phyloP scores from a whole-genome alignment of 2,113 vertebrate species.

The Aepyceros melampus region DNA sequence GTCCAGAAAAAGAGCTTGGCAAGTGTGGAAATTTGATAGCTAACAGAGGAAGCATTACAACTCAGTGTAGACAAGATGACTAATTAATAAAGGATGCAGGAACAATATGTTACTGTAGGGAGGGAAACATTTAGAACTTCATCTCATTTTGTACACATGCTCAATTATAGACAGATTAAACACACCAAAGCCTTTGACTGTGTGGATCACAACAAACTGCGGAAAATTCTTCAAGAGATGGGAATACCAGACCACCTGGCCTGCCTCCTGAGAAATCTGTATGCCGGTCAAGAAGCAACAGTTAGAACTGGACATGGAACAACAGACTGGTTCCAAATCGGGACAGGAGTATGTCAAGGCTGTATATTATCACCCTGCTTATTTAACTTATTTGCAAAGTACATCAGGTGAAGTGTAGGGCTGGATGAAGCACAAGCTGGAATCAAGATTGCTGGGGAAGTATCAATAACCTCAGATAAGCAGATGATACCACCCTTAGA shows the following conservation, averaged over 20 bases:
- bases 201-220: not conserved
- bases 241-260: not conserved
- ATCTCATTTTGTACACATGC: not conserved
- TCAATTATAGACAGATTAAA: not conserved
- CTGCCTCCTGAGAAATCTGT: not conserved
- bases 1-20: not conserved
- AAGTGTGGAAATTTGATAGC: not conserved
- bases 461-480: not conserved
- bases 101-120: not conserved
- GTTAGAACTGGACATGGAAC: not conserved
- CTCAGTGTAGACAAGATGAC: not conserved
- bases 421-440: not conserved
- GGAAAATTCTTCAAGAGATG: not conserved
- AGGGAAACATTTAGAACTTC: not conserved
- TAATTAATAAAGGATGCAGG: not conserved
- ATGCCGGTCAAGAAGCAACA: not conserved
- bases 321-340: not conserved
- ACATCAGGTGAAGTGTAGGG: not conserved
- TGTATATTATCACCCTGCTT: not conserved
- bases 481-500: not conserved
- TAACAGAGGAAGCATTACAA: not conserved
- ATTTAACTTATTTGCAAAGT: not conserved
- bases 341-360: not conserved
- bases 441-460: not conserved
- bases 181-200: not conserved